Evolutionary conservation across 2,888 invertebrate species (phyloP).

Genomic region (Phortica magna): DNA sequence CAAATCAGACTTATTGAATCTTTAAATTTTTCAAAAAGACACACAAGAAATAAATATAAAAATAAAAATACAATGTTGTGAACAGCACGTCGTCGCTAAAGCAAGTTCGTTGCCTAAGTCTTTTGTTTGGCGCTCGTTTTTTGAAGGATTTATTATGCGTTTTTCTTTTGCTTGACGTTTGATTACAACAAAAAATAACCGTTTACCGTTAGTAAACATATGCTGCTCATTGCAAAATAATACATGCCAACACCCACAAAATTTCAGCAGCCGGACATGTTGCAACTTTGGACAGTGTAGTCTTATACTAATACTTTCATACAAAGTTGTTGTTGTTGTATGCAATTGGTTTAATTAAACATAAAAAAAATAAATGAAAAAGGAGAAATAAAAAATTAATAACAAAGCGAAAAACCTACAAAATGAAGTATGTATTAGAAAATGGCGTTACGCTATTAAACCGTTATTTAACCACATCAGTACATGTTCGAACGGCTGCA

Average conservation of each 20-base stretch:
- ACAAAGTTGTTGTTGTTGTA: constrained; percentile 21
- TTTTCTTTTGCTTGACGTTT: constrained; percentile 6
- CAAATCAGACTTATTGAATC: background rate
- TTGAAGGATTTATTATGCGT: constrained; percentile 33
- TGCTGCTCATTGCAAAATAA: constrained; percentile 39
- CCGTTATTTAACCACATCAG: constrained; percentile 54
- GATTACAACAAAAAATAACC: no score
- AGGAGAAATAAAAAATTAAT: background rate
- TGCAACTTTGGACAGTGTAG: background rate
- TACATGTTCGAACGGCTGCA: constrained; percentile 50
- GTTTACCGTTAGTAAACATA: constrained; percentile 34
- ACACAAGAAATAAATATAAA: background rate
- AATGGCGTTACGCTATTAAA: constrained; percentile 62
- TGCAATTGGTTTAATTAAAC: constrained; percentile 69
- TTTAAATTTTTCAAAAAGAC: no score
- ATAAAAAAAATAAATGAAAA: constrained; percentile 24
- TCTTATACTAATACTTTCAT: no score
- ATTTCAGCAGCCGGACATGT: constrained; percentile 6
- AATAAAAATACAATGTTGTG: background rate
- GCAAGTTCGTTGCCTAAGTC: constrained; percentile 39
- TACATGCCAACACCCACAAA: constrained; percentile 50
- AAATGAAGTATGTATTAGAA: constrained; percentile 37
- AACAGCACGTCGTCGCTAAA: background rate
- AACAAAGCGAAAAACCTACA: background rate
- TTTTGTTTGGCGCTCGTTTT: constrained; percentile 33